phyloP scores from a whole-genome alignment of 2,888 invertebrate genomes.

The Chalcosyrphus nemorum region DNA sequence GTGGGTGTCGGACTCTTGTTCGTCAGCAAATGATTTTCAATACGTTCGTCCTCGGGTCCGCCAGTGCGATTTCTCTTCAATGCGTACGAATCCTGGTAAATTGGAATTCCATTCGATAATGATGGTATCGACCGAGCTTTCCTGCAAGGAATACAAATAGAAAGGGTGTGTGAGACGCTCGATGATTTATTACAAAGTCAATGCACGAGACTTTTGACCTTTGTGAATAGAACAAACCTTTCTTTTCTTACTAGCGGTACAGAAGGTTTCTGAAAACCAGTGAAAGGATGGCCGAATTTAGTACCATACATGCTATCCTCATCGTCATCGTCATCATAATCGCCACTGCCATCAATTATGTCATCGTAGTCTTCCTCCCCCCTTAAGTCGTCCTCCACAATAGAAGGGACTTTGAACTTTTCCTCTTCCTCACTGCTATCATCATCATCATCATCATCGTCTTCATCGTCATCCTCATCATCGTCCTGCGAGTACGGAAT shows the following conservation, averaged over 20 bases:
- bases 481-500: constrained; percentile 71
- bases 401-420: constrained; percentile 21
- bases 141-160: constrained; percentile 73
- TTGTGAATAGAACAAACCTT: too few species aligned
- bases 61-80: constrained; percentile 73
- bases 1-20: constrained; percentile 70
- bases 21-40: constrained; percentile 63
- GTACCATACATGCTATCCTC: constrained; percentile 55
- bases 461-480: constrained; percentile 54
- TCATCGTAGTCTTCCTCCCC: constrained; percentile 75
- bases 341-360: constrained; percentile 59
- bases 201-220: constrained; percentile 35
- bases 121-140: constrained; percentile 80
- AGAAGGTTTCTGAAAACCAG: constrained; percentile 78
- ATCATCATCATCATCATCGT: constrained; percentile 69
- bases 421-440: constrained; percentile 63
- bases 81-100: constrained; percentile 80
- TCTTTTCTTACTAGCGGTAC: constrained; percentile 75
- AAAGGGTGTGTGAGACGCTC: not conserved
- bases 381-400: too few species aligned
- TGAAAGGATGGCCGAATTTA: constrained; percentile 55
- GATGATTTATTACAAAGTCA: constrained; percentile 44
- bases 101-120: constrained; percentile 78
- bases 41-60: constrained; percentile 58
- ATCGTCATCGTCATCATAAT: constrained; percentile 50